These are phyloP conservation scores for Sarcophaga bullata DNA, from an alignment of 1,140 invertebrate genomes.

Conservation along the genomic window DNA sequence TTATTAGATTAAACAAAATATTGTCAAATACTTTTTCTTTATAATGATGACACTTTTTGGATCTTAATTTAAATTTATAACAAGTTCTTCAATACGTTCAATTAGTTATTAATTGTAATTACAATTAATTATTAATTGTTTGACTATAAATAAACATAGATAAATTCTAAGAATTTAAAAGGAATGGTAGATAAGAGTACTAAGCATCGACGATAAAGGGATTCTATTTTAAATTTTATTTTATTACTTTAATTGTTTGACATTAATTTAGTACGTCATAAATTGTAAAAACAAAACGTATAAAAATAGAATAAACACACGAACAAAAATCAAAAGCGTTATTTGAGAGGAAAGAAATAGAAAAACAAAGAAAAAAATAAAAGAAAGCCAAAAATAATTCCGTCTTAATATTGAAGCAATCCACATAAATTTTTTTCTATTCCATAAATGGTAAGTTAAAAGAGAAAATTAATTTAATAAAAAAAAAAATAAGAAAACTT, in stretches of 20 bases:
- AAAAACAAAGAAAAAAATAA: neutral
- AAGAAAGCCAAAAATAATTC: neutral
- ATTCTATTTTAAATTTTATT: neutral
- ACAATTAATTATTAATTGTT: too few relatives aligned
- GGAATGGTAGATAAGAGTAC: too few relatives aligned
- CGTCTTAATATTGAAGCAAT: neutral
- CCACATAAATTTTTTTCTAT: too few relatives aligned
- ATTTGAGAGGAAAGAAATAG: neutral
- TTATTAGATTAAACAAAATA: too few relatives aligned
- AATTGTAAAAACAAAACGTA: neutral
- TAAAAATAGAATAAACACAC: neutral
- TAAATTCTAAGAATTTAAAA: too few relatives aligned
- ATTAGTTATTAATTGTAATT: too few relatives aligned
- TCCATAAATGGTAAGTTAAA: too few relatives aligned
- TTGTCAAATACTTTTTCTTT: too few relatives aligned
- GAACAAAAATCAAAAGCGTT: neutral
- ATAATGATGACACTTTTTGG: too few relatives aligned
- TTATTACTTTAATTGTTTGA: neutral
- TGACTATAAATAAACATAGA: too few relatives aligned
- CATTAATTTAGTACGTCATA: neutral
- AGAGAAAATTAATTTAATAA: conserved; percentile 1
- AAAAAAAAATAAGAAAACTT: neutral
- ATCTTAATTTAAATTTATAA: too few relatives aligned
- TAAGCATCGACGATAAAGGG: neutral
- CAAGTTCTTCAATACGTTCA: too few relatives aligned